phyloP scores from a whole-genome alignment of 2,888 invertebrate species.

The Uropetala carovei region DNA sequence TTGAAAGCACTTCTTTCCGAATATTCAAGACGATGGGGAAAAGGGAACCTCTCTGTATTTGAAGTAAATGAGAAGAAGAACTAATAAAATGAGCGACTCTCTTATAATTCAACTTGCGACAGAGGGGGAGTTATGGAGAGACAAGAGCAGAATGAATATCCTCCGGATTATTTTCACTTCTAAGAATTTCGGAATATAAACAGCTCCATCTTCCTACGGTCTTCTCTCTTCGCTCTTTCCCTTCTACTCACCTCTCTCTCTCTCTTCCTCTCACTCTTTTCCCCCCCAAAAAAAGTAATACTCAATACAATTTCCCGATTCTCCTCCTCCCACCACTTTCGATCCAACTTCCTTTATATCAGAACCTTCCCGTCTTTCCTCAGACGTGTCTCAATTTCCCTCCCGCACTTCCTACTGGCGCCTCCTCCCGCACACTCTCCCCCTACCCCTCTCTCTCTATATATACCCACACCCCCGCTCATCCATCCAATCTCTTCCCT shows the following conservation, averaged over 20 bases:
- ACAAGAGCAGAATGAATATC: not conserved
- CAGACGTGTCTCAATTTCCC: conserved; percentile 34
- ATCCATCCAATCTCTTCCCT: not conserved
- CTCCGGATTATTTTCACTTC: conserved; percentile 29
- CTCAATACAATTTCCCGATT: not conserved
- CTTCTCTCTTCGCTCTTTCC: not conserved
- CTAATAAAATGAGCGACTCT: no score
- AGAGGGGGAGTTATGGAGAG: not conserved
- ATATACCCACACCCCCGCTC: not conserved
- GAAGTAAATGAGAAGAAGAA: no score
- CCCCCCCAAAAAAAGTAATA: not conserved
- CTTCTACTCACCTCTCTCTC: not conserved
- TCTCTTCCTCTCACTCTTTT: not conserved
- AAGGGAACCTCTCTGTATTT: no score
- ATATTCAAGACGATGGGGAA: no score
- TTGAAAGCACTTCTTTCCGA: no score
- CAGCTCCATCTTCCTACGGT: not conserved
- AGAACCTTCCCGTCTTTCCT: conserved; percentile 6
- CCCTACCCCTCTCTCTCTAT: not conserved
- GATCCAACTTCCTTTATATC: conserved; percentile 32
- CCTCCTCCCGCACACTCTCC: not conserved
- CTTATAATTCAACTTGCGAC: not conserved
- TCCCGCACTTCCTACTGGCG: not conserved
- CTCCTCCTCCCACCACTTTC: not conserved
- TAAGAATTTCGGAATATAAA: conserved; percentile 36